Conservation (phyloP, 1,140 invertebrate genomes). For the Episyrphus balteatus region DNA sequence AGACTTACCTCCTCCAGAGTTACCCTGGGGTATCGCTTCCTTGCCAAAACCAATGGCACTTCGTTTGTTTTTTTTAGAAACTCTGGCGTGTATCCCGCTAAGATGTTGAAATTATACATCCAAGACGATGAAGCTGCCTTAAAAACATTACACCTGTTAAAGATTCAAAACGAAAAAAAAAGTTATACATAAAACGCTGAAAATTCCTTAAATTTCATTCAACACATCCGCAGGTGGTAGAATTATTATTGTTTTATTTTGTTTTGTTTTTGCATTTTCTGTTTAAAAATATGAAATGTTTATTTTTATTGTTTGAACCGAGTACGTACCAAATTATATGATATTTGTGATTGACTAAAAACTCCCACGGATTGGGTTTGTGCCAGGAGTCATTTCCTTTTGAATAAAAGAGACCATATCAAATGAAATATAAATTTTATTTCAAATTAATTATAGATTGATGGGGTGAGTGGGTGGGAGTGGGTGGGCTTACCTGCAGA, state of each 20-base stretch:
- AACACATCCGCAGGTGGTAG: background rate
- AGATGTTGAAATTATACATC: slow-evolving; percentile 81
- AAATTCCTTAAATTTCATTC: background rate
- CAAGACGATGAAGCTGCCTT: slow-evolving; percentile 79
- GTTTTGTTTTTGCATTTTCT: background rate
- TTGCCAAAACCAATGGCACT: slow-evolving; percentile 62
- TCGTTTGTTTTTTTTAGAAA: slow-evolving; percentile 64
- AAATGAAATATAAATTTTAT: background rate
- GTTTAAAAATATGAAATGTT: slow-evolving; percentile 13
- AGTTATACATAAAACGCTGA: background rate
- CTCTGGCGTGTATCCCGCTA: slow-evolving; percentile 66
- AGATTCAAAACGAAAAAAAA: background rate
- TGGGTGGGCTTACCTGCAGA: slow-evolving; percentile 26
- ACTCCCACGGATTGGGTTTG: slow-evolving; percentile 70
- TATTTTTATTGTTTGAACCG: slow-evolving; percentile 12
- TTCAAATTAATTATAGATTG: background rate
- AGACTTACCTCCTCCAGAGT: slow-evolving; percentile 52
- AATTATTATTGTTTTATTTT: background rate
- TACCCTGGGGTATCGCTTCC: slow-evolving; percentile 65
- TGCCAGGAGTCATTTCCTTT: slow-evolving; percentile 52
- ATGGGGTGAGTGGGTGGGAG: background rate
- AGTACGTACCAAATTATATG: slow-evolving; percentile 58
- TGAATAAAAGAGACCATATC: background rate
- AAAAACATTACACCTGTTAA: slow-evolving; percentile 63
- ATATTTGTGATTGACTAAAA: slow-evolving; percentile 65